phyloP scores from a whole-genome alignment of 2,113 vertebrate genomes.

The Emydura subglobosa region DNA sequence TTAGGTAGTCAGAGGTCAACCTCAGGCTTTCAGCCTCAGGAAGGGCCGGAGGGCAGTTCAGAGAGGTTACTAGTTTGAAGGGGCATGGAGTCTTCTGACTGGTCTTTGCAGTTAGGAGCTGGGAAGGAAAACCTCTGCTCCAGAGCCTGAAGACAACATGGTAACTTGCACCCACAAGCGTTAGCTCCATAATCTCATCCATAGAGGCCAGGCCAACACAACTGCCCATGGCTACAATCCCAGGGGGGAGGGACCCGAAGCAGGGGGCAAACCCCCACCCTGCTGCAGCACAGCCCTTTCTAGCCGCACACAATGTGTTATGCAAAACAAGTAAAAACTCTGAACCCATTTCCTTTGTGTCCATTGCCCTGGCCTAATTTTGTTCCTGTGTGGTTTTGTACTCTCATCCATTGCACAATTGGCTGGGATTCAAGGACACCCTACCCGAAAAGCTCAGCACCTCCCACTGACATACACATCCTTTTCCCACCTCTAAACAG shows the following conservation, averaged over 20 bases:
- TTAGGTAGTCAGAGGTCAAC: not conserved
- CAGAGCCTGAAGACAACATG: not conserved
- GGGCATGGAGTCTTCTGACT: not conserved
- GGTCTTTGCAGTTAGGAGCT: not conserved
- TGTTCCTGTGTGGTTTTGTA: not conserved
- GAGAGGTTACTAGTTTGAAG: not conserved
- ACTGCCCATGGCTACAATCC: not conserved
- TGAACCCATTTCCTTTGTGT: not conserved
- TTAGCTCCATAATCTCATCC: not conserved
- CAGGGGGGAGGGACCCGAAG: not conserved
- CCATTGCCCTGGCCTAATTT: not conserved
- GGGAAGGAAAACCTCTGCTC: not conserved
- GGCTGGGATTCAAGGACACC: not conserved
- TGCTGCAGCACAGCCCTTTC: not conserved
- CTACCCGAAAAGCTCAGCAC: accelerated
- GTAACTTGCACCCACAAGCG: not conserved
- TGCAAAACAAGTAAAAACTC: not conserved
- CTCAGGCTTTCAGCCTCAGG: not conserved
- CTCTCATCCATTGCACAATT: not conserved
- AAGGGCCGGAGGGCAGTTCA: not conserved
- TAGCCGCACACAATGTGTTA: not conserved
- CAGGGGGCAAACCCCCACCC: not conserved
- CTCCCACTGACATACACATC: not conserved
- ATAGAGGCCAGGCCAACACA: not conserved
- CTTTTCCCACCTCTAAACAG: constrained; percentile 23